Base-by-base conservation (phyloP, 1,140 invertebrate species). In the Brachystomella parvula region DNA sequence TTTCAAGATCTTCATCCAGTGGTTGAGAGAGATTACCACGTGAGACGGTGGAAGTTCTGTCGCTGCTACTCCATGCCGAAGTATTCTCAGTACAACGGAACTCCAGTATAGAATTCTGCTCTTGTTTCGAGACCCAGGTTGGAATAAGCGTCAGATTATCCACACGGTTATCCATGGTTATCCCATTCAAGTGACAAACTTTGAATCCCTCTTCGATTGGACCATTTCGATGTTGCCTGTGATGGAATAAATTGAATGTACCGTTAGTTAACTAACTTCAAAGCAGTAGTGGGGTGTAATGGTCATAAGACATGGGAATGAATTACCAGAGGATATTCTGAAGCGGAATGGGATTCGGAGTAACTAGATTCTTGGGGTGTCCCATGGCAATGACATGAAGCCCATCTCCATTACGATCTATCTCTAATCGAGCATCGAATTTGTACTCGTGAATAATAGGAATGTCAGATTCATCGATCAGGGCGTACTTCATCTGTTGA, bases 351-450 rank as follows among this genome's bases (percentile, higher is more conserved):
- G 68, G 69, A n/a, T 49, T 9, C 29, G 49, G 57, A 29, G 29
- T 24, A 32, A 35, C 65, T 61, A 67, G 67, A 30, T 65, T 56
- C 32, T 72, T 72, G 9, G 71, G 71, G 61, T 72, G 71, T 35
- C 71, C 71, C 71, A 72, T 70, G 6, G 71, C 71, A 29, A 72
- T 68, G 12, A 72, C 71, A 53, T 58, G 47, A 26, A 72, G 56
- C n/a, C 68, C 71, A 64, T 72, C 71, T 15, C 71, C 71, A 65
- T 72, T 72, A 56, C 66, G 61, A 56, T 72, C 71, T 32, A 72
- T 72, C 47, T 72, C 68, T 39, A 72, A 67, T 58, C 71, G 71
- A 62, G 71, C 71, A 60, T 72, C 71, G 39, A 72, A 72, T 68
- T 72, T 72, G 66, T 72, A 72, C 61, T 70, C 66, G 35, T 70